These are phyloP conservation scores for Lycocerus yunnanus DNA, from an alignment of 2,888 invertebrate genomes.

Conservation along the genomic window DNA sequence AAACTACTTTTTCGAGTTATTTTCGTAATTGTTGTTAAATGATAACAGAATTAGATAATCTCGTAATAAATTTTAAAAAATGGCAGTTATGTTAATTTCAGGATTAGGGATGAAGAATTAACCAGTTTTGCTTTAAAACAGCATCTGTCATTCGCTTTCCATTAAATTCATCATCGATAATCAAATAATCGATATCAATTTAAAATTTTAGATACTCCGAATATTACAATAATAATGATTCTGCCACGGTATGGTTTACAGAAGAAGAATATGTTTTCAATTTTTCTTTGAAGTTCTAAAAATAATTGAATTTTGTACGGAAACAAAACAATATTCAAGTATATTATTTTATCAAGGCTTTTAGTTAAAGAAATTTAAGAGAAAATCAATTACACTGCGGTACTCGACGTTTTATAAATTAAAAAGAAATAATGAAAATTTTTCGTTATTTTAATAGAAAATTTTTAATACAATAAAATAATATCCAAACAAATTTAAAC, in stretches of 20 bases:
- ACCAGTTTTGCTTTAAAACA: not conserved
- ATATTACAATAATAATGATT: not conserved
- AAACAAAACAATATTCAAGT: not conserved
- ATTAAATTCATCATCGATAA: not conserved
- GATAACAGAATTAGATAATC: not conserved
- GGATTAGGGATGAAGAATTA: not conserved
- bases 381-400: not conserved
- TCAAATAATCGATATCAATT: not conserved
- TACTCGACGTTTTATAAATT: not conserved
- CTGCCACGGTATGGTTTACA: not conserved
- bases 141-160: not conserved
- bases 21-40: not conserved
- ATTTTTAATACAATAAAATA: constrained; percentile 11
- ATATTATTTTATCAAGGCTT: not conserved
- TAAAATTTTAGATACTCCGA: not conserved
- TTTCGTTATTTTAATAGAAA: not conserved
- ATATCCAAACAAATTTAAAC: constrained; percentile 33
- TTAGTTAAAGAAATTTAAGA: not conserved
- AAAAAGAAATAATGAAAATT: not conserved
- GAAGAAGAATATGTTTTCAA: not conserved
- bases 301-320: not conserved
- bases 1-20: too few species aligned
- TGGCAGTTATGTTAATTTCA: not conserved
- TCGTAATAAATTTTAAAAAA: too few species aligned
- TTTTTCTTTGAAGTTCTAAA: not conserved